phyloP scores from a whole-genome alignment of 1,140 invertebrate genomes.

The Trichonephila inaurata region DNA sequence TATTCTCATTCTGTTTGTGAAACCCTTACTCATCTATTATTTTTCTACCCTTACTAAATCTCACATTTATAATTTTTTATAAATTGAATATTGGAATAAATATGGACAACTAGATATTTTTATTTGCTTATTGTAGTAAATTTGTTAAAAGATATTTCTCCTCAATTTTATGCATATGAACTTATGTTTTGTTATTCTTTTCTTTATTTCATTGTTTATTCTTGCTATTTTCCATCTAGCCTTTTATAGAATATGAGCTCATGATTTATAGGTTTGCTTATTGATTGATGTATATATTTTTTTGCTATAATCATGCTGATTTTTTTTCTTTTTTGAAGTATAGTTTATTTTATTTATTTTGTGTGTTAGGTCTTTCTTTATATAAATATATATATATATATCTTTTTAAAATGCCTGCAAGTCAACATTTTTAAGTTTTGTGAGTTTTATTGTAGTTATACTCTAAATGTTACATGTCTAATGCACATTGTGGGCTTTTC shows the following conservation, averaged over 20 bases:
- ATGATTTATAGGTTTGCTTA: neutral
- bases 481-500: neutral
- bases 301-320: neutral
- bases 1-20: too few relatives aligned
- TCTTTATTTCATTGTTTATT: neutral
- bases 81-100: too few relatives aligned
- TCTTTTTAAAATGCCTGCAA: neutral
- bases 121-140: neutral
- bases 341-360: conserved; percentile 36
- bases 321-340: neutral
- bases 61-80: too few relatives aligned
- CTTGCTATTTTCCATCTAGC: neutral
- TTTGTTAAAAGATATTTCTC: conserved; percentile 12
- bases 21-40: too few relatives aligned
- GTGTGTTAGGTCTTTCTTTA: conserved; percentile 16
- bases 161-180: neutral
- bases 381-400: neutral
- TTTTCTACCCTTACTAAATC: too few relatives aligned
- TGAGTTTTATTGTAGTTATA: conserved; percentile 19
- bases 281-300: neutral
- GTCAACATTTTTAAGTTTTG: conserved; percentile 18
- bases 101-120: too few relatives aligned
- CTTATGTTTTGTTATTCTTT: neutral
- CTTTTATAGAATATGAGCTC: neutral
- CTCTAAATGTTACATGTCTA: neutral